These are phyloP conservation scores for Fistularia commersonii DNA, from an alignment of 2,797 vertebrate species.

Conservation along the genomic window DNA sequence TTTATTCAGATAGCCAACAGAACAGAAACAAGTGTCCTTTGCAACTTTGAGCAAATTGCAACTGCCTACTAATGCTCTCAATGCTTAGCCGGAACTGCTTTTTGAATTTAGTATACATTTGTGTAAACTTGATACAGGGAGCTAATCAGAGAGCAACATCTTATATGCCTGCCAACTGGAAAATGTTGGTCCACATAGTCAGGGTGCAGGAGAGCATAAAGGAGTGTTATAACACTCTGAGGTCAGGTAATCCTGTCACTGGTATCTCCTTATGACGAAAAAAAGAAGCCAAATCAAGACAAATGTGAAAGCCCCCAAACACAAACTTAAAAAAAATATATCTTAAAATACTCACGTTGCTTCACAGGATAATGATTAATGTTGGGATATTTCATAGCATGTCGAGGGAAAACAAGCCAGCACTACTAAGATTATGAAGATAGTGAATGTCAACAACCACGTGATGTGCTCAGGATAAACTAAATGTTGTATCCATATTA, in stretches of 20 bases:
- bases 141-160: conserved; percentile 5
- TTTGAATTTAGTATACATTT: conserved; percentile 15
- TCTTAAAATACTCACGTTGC: neutral
- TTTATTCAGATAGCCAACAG: conserved; percentile 58
- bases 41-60: neutral
- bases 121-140: conserved; percentile 33
- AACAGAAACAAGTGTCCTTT: conserved; percentile 27
- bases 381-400: neutral
- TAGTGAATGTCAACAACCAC: conserved; percentile 9
- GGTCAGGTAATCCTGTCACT: conserved; percentile 10
- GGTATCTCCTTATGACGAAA: neutral
- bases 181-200: conserved; percentile 22
- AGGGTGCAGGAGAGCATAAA: conserved; percentile 3
- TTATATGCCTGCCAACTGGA: conserved; percentile 9
- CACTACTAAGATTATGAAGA: conserved; percentile 9
- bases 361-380: conserved; percentile 5
- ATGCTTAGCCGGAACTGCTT: conserved; percentile 9
- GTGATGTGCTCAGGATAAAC: conserved; percentile 25
- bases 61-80: conserved; percentile 4
- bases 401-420: neutral
- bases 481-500: conserved; percentile 19
- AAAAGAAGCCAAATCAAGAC: conserved; percentile 5
- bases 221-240: neutral
- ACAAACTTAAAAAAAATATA: conserved; percentile 2
- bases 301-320: conserved; percentile 13